Percentiles rank a stretch among this genome's conserved stretches.
Conservation (phyloP, 2,113 vertebrate genomes). For the Centropus bengalensis region DNA sequence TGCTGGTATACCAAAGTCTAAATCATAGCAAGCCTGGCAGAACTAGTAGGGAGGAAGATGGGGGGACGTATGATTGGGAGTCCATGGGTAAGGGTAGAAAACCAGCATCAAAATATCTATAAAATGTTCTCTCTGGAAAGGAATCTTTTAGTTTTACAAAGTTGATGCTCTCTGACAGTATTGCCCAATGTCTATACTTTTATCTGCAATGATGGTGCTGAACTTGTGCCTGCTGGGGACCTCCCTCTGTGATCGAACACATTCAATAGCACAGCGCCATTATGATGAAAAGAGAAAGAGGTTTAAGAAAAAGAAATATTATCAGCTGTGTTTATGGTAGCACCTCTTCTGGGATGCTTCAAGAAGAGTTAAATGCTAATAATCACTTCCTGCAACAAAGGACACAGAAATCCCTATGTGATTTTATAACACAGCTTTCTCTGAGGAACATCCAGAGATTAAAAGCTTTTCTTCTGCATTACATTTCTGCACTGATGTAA, state of each 20-base stretch:
- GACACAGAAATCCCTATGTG: neutral
- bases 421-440: neutral
- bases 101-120: neutral
- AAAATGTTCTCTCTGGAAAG: neutral
- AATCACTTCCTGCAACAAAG: neutral
- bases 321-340: neutral
- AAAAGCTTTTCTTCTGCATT: neutral
- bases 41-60: neutral
- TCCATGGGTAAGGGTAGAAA: neutral
- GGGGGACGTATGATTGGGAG: neutral
- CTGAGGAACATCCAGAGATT: neutral
- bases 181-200: neutral
- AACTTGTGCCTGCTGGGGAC: neutral
- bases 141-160: neutral
- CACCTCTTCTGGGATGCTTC: neutral
- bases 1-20: neutral
- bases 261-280: rapidly evolving
- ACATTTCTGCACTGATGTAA: neutral
- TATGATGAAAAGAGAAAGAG: neutral
- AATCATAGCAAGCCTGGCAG: neutral
- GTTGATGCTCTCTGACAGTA: neutral
- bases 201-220: neutral
- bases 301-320: neutral
- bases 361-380: neutral
- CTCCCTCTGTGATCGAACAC: neutral